Conservation (phyloP, 2,888 invertebrate genomes). For the Epirrita christyi region DNA sequence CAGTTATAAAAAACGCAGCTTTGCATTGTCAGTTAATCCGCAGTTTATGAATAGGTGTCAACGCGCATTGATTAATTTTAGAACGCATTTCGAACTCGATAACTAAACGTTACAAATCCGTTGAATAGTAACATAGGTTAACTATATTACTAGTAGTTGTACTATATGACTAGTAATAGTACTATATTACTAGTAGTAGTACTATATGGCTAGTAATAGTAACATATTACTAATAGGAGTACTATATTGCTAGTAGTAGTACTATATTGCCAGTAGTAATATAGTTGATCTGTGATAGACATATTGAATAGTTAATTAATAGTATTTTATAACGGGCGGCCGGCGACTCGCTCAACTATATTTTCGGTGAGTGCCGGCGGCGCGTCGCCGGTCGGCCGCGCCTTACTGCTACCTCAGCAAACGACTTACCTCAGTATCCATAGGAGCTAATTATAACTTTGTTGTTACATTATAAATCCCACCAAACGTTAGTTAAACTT, state of each 20-base stretch:
- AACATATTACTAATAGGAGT: slow-evolving; percentile 2
- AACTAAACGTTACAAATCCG: slow-evolving; percentile 30
- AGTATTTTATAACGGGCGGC: slow-evolving; percentile 28
- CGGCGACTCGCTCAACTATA: slow-evolving; percentile 4
- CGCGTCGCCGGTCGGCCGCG: slow-evolving; percentile 24
- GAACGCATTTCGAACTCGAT: slow-evolving; percentile 20
- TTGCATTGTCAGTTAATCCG: background rate
- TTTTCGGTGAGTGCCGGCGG: slow-evolving; percentile 4
- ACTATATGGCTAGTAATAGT: too few relatives aligned
- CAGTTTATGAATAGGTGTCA: slow-evolving; percentile 8
- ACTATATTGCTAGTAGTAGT: too few relatives aligned
- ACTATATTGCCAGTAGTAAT: too few relatives aligned
- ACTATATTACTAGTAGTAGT: too few relatives aligned
- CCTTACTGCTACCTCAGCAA: slow-evolving; percentile 70
- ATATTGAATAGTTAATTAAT: slow-evolving; percentile 17
- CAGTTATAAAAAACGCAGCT: background rate
- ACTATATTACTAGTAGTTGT: too few relatives aligned
- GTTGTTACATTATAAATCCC: slow-evolving; percentile 78
- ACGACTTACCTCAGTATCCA: slow-evolving; percentile 79
- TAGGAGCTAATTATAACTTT: slow-evolving; percentile 71
- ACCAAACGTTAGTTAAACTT: slow-evolving; percentile 78
- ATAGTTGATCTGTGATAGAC: too few relatives aligned
- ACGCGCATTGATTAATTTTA: slow-evolving; percentile 11
- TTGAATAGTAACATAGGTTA: slow-evolving; percentile 26
- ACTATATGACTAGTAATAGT: too few relatives aligned